A percentile compares a stretch with the other conserved stretches of the same genome.
Conservation (phyloP, 2,797 vertebrate species). For the Hafferia zeledoni region DNA sequence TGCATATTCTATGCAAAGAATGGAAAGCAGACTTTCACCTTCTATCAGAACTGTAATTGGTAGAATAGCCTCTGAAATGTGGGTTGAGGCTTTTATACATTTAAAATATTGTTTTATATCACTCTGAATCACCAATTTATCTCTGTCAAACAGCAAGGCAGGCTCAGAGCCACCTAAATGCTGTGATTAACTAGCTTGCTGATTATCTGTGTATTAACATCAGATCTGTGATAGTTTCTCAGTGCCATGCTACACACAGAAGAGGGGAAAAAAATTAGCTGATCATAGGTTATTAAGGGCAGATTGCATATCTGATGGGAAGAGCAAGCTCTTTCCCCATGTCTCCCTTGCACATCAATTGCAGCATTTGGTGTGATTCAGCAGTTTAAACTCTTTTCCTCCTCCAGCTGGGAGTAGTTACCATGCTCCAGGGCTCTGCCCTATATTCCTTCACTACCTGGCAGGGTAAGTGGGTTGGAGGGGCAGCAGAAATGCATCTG, state of each 20-base stretch:
- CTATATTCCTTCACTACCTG: not conserved
- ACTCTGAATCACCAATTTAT: conserved; percentile 31
- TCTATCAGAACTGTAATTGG: not conserved
- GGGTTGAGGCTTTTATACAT: conserved; percentile 38
- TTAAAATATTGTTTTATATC: conserved; percentile 37
- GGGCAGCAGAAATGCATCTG: not conserved
- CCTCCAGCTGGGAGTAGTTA: not conserved
- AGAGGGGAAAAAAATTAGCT: not conserved
- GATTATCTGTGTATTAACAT: conserved; percentile 12
- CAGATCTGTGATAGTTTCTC: not conserved
- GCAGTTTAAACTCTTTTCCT: not conserved
- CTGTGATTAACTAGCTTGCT: conserved; percentile 31
- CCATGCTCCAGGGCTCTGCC: not conserved
- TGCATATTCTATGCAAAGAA: not conserved
- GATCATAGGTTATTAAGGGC: not conserved
- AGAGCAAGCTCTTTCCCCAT: not conserved
- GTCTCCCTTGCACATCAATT: not conserved
- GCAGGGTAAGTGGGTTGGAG: not conserved
- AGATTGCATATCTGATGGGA: not conserved
- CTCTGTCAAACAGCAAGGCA: conserved; percentile 27
- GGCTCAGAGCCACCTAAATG: not conserved
- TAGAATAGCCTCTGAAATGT: conserved; percentile 45
- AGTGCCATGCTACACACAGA: not conserved
- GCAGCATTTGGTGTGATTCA: not conserved
- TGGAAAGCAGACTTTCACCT: conserved; percentile 24